Percentiles rank a stretch among this genome's conserved stretches.
Evolutionary conservation across 2,797 vertebrate genomes (phyloP).

Genomic region (Amniataba percoides): DNA sequence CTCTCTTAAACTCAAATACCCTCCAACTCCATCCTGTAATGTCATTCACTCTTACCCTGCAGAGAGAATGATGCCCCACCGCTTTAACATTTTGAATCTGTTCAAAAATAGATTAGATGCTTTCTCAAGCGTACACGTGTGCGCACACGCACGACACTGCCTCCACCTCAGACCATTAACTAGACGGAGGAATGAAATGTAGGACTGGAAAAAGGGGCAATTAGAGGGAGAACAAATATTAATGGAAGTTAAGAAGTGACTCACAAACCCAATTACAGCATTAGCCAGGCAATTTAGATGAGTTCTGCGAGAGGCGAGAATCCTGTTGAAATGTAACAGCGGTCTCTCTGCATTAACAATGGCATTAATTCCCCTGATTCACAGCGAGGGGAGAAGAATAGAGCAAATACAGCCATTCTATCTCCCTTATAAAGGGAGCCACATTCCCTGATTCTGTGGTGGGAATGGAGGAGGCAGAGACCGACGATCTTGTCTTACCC

Average conservation of each 20-base stretch:
- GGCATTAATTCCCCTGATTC: conserved; percentile 79
- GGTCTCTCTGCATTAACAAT: conserved; percentile 84
- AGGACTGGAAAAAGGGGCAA: conserved; percentile 73
- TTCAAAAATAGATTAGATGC: conserved; percentile 64
- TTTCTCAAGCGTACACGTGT: conserved; percentile 29
- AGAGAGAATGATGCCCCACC: conserved; percentile 27
- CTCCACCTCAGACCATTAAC: conserved; percentile 75
- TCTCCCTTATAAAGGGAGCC: conserved; percentile 78
- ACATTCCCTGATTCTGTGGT: conserved; percentile 74
- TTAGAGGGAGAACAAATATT: conserved; percentile 85
- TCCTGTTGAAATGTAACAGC: conserved; percentile 89
- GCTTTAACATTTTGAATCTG: conserved; percentile 53
- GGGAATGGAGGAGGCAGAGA: conserved; percentile 78
- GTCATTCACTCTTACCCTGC: conserved; percentile 43
- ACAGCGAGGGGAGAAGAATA: conserved; percentile 63
- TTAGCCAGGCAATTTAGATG: conserved; percentile 87
- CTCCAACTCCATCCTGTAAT: conserved; percentile 27
- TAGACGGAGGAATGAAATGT: conserved; percentile 74
- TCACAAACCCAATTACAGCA: conserved; percentile 92
- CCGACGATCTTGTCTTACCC: conserved; percentile 70
- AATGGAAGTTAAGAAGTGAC: conserved; percentile 87
- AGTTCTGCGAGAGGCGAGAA: conserved; percentile 88
- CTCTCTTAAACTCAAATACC: conserved; percentile 34
- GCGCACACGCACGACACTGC: conserved; percentile 38
- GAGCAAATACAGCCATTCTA: conserved; percentile 87